A percentile compares a stretch with the other conserved stretches of the same genome.
Conservation (phyloP, 2,888 invertebrate genomes). For the Gortyna flavago region DNA sequence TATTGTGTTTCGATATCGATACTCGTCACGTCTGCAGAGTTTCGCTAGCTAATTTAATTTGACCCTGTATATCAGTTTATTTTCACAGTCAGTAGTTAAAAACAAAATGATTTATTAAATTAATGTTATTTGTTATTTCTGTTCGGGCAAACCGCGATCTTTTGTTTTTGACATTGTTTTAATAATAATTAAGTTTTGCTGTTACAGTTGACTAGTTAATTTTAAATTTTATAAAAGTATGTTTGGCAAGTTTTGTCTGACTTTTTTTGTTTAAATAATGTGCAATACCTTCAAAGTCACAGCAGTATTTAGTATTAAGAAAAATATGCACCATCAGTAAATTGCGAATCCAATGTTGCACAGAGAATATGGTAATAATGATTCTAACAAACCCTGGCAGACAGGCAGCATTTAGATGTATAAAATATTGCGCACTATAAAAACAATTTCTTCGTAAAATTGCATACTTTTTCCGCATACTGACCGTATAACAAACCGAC, state of each 20-base stretch:
- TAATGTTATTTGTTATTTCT: conserved; percentile 1
- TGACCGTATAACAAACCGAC: conserved; percentile 49
- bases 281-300: background rate
- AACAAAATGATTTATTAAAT: background rate
- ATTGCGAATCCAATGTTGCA: background rate
- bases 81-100: conserved; percentile 54
- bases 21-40: background rate
- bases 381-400: background rate
- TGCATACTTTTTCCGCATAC: conserved; percentile 6
- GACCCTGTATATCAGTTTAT: conserved; percentile 28
- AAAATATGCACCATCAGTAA: background rate
- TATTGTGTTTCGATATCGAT: too few species aligned
- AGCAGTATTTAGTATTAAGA: background rate
- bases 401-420: background rate
- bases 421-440: conserved; percentile 1
- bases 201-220: conserved; percentile 44
- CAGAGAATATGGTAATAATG: background rate
- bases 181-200: conserved; percentile 31
- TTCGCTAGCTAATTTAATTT: background rate
- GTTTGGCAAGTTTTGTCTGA: conserved; percentile 40
- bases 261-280: background rate
- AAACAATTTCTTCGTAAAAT: background rate
- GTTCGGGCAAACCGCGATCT: background rate
- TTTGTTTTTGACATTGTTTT: background rate
- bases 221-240: conserved; percentile 23